These are phyloP conservation scores for Noctua janthina DNA, from an alignment of 2,888 invertebrate species.

Conservation along the genomic window DNA sequence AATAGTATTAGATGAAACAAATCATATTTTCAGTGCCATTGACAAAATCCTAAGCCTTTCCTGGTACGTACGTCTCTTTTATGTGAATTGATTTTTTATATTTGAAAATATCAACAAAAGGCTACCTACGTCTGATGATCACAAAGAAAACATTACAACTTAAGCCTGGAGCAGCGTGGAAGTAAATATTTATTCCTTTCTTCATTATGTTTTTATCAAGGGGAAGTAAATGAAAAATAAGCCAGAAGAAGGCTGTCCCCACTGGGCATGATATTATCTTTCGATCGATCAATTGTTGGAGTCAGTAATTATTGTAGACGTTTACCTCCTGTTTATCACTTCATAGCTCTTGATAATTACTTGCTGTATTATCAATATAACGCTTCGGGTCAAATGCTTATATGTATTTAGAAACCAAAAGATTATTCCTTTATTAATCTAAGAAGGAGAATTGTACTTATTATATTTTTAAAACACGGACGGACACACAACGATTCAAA, in stretches of 20 bases:
- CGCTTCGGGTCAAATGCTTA: background rate
- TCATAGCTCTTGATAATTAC: constrained; percentile 5
- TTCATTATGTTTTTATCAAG: constrained; percentile 31
- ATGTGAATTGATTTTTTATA: background rate
- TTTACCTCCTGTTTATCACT: constrained; percentile 11
- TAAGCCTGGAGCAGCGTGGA: constrained; percentile 16
- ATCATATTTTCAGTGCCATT: background rate
- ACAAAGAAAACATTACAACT: constrained; percentile 32
- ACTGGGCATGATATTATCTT: constrained; percentile 38
- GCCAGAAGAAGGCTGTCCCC: constrained; percentile 20
- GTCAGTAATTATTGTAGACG: constrained; percentile 7
- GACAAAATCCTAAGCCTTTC: background rate
- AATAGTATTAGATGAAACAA: background rate
- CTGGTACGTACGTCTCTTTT: background rate
- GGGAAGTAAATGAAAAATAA: constrained; percentile 40
- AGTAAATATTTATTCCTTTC: constrained; percentile 31
- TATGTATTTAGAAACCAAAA: background rate
- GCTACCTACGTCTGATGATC: constrained; percentile 11
- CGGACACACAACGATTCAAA: background rate
- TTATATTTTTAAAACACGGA: background rate
- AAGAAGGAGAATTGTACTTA: background rate
- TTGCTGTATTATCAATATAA: background rate
- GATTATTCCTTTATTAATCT: background rate
- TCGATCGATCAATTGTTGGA: constrained; percentile 45
- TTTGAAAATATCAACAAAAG: constrained; percentile 30